Conservation (phyloP, 53 echinoderm and acorn worm species). For the Astropecten irregularis region DNA sequence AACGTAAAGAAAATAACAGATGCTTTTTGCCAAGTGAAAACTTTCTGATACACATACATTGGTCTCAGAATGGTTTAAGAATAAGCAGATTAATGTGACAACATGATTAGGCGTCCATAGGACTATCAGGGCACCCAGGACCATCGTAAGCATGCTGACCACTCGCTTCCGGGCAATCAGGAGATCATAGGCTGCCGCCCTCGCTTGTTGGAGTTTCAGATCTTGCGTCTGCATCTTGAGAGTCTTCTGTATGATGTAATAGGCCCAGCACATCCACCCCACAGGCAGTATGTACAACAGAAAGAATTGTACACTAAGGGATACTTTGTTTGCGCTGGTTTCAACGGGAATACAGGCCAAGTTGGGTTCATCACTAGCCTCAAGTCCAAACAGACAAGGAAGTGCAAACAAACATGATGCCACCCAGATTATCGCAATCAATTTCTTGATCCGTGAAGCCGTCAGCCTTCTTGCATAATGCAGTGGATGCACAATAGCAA, state of each 20-base stretch:
- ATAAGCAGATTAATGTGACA: not conserved
- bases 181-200: slow-evolving; percentile 7
- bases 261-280: slow-evolving; percentile 21
- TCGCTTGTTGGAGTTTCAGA: not conserved
- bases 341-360: not conserved
- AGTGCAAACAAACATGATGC: not conserved
- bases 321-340: not conserved
- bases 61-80: not conserved
- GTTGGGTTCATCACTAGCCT: not conserved
- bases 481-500: slow-evolving; percentile 13
- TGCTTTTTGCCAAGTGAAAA: not conserved
- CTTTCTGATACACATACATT: not conserved
- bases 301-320: not conserved
- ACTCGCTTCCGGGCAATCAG: slow-evolving; percentile 10
- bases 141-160: slow-evolving; percentile 16
- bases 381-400: not conserved
- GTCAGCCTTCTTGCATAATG: slow-evolving; percentile 7
- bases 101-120: slow-evolving; percentile 3
- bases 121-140: slow-evolving; percentile 9
- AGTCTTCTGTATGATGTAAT: slow-evolving; percentile 23
- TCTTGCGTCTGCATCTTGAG: not conserved
- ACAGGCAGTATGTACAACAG: not conserved
- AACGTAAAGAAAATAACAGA: not conserved
- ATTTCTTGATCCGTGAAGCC: not conserved
- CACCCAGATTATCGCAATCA: not conserved